These are phyloP conservation scores for Dromococcyx pavoninus DNA, from an alignment of 2,797 vertebrate genomes.

Conservation along the genomic window DNA sequence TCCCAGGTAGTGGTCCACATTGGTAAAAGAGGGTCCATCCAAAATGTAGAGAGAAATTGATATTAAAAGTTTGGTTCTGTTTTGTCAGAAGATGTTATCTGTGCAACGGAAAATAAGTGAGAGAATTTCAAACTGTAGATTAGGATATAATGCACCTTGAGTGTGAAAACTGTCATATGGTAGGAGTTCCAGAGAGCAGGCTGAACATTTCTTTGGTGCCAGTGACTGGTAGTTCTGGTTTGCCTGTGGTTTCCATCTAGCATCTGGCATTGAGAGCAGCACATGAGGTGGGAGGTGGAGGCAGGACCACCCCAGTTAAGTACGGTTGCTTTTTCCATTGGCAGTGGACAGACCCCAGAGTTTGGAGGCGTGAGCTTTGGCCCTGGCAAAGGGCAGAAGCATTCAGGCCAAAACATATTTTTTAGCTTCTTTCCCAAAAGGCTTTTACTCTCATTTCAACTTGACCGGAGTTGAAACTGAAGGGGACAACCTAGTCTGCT, in stretches of 20 bases:
- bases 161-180: not conserved
- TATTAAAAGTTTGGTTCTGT: not conserved
- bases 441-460: not conserved
- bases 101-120: not conserved
- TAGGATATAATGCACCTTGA: not conserved
- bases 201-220: not conserved
- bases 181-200: not conserved
- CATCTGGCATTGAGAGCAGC: not conserved
- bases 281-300: not conserved
- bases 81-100: not conserved
- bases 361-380: not conserved
- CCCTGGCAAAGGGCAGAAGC: not conserved
- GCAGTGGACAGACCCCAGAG: not conserved
- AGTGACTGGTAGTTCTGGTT: not conserved
- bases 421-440: not conserved
- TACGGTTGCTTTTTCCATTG: not conserved
- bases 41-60: not conserved
- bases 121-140: not conserved
- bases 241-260: not conserved
- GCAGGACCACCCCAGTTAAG: not conserved
- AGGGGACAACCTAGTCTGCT: not conserved
- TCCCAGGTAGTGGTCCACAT: not conserved
- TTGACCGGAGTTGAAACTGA: not conserved
- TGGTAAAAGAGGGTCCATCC: not conserved
- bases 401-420: conserved; percentile 6